Percentiles rank a stretch among this genome's conserved stretches.
Evolutionary conservation across 2,113 vertebrate species (phyloP).

Genomic region (Leuciscus idus): DNA sequence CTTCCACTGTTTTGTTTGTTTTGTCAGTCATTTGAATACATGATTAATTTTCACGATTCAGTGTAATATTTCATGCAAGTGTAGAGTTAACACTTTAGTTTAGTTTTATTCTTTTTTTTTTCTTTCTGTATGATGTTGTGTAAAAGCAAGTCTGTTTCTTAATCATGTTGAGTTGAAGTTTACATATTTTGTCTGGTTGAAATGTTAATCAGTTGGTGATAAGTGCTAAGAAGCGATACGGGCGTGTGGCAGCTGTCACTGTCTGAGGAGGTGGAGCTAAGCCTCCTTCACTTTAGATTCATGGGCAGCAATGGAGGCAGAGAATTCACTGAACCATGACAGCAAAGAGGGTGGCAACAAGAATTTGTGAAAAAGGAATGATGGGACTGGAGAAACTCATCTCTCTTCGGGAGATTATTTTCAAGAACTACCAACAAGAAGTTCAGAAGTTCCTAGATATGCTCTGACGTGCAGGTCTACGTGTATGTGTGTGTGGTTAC

Average conservation of each 20-base stretch:
- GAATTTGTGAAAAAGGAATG: slow-evolving; percentile 64
- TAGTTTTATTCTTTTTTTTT: neutral
- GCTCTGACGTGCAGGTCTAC: neutral
- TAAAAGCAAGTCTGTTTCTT: neutral
- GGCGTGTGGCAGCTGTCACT: slow-evolving; percentile 66
- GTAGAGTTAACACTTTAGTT: neutral
- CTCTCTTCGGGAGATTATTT: slow-evolving; percentile 53
- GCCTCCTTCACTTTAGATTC: slow-evolving; percentile 64
- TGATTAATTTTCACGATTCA: neutral
- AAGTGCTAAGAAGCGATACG: slow-evolving; percentile 66
- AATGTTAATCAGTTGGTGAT: slow-evolving; percentile 64
- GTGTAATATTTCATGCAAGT: neutral
- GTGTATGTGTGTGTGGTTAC: neutral
- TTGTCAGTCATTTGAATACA: neutral
- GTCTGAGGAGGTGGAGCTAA: slow-evolving; percentile 60
- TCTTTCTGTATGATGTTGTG: neutral
- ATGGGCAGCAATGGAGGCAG: slow-evolving; percentile 58
- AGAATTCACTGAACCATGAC: slow-evolving; percentile 62
- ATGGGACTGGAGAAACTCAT: slow-evolving; percentile 50
- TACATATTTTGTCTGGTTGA: neutral
- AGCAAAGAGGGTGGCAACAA: slow-evolving; percentile 61
- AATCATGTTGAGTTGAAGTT: slow-evolving; percentile 15
- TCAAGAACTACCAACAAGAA: slow-evolving; percentile 29
- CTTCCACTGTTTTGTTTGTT: neutral
- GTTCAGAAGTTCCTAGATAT: slow-evolving; percentile 40